Base-by-base conservation (phyloP, 2,888 invertebrate genomes). In the Dione juno region DNA sequence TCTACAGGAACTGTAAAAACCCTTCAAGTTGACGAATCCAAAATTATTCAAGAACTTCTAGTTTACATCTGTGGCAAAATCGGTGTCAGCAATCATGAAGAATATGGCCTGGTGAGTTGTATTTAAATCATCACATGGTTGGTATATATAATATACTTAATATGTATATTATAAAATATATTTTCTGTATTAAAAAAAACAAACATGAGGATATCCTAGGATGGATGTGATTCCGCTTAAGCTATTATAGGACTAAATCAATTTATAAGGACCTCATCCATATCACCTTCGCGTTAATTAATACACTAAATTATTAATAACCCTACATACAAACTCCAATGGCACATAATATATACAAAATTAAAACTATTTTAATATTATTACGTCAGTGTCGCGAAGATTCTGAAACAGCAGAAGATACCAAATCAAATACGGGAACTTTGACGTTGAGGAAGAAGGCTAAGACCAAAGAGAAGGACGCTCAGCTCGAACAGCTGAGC, bases 61-160 rank as follows among this genome's bases (percentile, higher is more conserved):
- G 96, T 98, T 71, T 97, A 97, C 37, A 98, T 99, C 80, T 99
- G 99, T 89, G 96, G 97, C 43, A 98, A 97, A 93, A 97, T 99
- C 81, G 99, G 99, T 35, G 98, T 99, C 81, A 97, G 98, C 76
- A 99, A 99, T 93, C 97, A 99, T 85, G 99, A 99, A 83, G 99
- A 99, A 87, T 99, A 99, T 89, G 97, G 97, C 7, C 78, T 95
- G 86, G 95, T 93, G 69, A 83, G 87, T 74, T 50, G 14, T 8
- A 48, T 54, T 41, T 1, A 28, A 28, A 48, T 16, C 10, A 0
- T n/a, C 1, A 3, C 28, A 13, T 14, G 53, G 1, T 35, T 28
- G 14, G 21, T 28, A 5, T 28, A 28, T n/a, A n/a, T n/a, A n/a
- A n/a, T n/a, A n/a, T n/a, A n/a, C n/a, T n/a, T n/a, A n/a, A n/a